These are phyloP conservation scores for Theonella swinhoei DNA, from an alignment of 37 sponge, comb jelly and placozoan species.

Conservation along the genomic window DNA sequence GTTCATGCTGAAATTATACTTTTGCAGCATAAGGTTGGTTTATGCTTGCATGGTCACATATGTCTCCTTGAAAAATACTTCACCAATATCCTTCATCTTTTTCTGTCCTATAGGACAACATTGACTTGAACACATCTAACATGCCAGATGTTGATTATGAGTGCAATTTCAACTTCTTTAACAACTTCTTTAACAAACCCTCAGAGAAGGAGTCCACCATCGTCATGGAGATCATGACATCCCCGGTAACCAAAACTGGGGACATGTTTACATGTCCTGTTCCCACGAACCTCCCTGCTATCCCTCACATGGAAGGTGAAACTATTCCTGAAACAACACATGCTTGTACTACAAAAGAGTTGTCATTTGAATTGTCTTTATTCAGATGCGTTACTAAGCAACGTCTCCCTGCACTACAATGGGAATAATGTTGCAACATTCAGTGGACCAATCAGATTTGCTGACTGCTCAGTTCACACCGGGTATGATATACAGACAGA, in stretches of 20 bases:
- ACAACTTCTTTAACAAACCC: background rate
- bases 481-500: constrained; percentile 4
- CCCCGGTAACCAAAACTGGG: background rate
- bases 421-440: background rate
- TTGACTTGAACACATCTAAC: background rate
- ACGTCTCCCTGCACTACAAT: constrained; percentile 1
- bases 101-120: too few relatives aligned
- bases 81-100: too few relatives aligned
- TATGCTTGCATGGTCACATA: too few relatives aligned
- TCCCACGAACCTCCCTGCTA: background rate
- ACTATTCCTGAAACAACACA: background rate
- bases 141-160: constrained; percentile 16
- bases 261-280: constrained; percentile 8
- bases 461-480: constrained; percentile 43
- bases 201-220: background rate
- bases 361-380: background rate
- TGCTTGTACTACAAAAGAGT: background rate
- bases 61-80: too few relatives aligned
- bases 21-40: too few relatives aligned
- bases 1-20: background rate
- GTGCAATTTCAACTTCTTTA: constrained; percentile 6
- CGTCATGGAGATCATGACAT: background rate
- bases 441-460: constrained; percentile 23
- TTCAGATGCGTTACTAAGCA: constrained; percentile 12
- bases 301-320: constrained; percentile 6